A percentile compares a stretch with the other conserved stretches of the same genome.
Evolutionary conservation across 2,888 invertebrate genomes (phyloP).

Genomic region (Congeria kusceri): DNA sequence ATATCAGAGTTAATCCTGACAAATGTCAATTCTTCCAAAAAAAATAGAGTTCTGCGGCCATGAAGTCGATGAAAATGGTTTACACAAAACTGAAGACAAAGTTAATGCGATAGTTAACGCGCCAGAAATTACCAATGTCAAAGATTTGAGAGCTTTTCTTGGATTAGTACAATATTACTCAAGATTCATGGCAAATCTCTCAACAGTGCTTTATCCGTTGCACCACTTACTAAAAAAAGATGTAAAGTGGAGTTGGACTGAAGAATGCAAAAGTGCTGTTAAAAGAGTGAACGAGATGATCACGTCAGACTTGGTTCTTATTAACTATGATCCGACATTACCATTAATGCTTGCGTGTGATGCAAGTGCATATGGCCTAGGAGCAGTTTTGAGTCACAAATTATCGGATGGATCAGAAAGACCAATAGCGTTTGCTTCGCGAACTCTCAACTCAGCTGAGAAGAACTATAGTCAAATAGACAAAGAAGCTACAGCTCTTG

Average conservation of each 20-base stretch:
- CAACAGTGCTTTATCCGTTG: slow-evolving; percentile 37
- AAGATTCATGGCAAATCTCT: slow-evolving; percentile 28
- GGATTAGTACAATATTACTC: slow-evolving; percentile 34
- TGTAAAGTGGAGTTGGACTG: slow-evolving; percentile 42
- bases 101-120: slow-evolving; percentile 26
- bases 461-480: slow-evolving; percentile 67
- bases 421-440: slow-evolving; percentile 80
- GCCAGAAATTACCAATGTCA: slow-evolving; percentile 12
- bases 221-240: slow-evolving; percentile 36
- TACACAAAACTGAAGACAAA: slow-evolving; percentile 21
- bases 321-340: no score
- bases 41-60: slow-evolving; percentile 29
- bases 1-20: slow-evolving; percentile 24
- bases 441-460: slow-evolving; percentile 79
- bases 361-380: slow-evolving; percentile 81
- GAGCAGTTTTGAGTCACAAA: slow-evolving; percentile 74
- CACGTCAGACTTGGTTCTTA: no score
- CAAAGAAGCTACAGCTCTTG: slow-evolving; percentile 82
- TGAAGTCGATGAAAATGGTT: slow-evolving; percentile 22
- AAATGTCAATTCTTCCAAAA: slow-evolving; percentile 35
- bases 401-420: slow-evolving; percentile 37
- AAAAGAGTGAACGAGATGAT: no score
- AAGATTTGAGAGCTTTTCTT: slow-evolving; percentile 27
- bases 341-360: no score
- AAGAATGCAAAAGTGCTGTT: no score